phyloP scores from a whole-genome alignment of 2,113 vertebrate genomes.

The Polypterus senegalus region DNA sequence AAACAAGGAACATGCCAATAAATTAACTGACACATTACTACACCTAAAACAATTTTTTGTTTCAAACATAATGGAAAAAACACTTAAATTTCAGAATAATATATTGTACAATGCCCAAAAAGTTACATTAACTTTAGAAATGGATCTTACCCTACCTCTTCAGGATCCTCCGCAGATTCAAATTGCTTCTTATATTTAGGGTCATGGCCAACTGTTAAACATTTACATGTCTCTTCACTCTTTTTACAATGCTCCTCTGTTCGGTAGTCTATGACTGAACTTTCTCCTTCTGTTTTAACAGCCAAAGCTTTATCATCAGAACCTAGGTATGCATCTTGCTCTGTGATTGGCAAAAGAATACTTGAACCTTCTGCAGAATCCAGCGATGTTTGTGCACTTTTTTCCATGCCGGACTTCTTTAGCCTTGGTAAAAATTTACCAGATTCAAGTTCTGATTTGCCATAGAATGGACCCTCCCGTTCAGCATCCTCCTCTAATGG shows the following conservation, averaged over 20 bases:
- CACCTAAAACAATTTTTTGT: no score
- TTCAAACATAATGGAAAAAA: no score
- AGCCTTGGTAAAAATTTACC: conserved; percentile 90
- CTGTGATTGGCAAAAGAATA: conserved; percentile 54
- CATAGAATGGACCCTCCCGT: conserved; percentile 89
- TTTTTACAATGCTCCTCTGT: conserved; percentile 60
- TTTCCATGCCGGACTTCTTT: conserved; percentile 97
- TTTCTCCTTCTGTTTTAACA: conserved; percentile 44
- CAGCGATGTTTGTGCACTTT: conserved; percentile 95
- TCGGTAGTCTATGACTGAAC: conserved; percentile 53
- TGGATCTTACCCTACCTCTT: conserved; percentile 55
- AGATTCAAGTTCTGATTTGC: conserved; percentile 94
- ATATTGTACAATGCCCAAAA: conserved; percentile 1
- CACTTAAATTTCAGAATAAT: not conserved
- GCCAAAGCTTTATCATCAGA: conserved; percentile 59
- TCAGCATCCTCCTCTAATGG: conserved; percentile 97
- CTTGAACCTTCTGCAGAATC: conserved; percentile 89
- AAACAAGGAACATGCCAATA: no score
- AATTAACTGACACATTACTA: no score
- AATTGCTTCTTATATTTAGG: conserved; percentile 62
- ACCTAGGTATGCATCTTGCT: conserved; percentile 67
- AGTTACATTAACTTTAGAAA: not conserved
- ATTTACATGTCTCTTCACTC: conserved; percentile 56
- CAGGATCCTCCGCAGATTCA: conserved; percentile 58
- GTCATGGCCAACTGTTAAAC: conserved; percentile 58